Evolutionary conservation across 2,113 vertebrate species (phyloP).

Genomic region (Meriones unguiculatus): DNA sequence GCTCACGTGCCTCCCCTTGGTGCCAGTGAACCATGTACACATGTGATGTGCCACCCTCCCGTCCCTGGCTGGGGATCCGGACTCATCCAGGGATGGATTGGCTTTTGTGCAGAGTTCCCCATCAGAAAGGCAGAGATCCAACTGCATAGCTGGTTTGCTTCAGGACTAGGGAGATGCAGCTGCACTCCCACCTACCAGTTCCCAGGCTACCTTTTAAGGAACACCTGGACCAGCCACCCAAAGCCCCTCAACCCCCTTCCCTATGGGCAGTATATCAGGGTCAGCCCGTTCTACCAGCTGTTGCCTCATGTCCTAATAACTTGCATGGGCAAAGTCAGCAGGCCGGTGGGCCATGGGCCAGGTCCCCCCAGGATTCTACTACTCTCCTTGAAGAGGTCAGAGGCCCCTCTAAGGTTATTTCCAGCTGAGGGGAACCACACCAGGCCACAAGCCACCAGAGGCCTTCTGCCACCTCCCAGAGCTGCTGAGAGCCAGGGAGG

Average conservation of each 20-base stretch:
- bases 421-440: constrained; percentile 52
- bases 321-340: constrained; percentile 10
- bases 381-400: constrained; percentile 30
- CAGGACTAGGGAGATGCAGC: constrained; percentile 1
- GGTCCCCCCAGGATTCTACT: background rate
- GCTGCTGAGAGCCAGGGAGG: constrained; percentile 32
- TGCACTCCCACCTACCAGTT: background rate
- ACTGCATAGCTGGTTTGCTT: background rate
- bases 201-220: background rate
- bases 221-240: constrained; percentile 52
- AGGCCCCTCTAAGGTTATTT: background rate
- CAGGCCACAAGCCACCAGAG: constrained; percentile 72
- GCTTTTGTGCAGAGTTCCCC: background rate
- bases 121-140: constrained; percentile 24
- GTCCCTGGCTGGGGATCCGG: background rate
- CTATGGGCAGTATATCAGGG: background rate
- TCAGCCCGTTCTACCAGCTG: background rate
- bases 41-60: background rate
- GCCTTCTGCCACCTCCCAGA: constrained; percentile 70
- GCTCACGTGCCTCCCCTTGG: background rate
- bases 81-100: background rate
- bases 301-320: constrained; percentile 11
- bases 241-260: constrained; percentile 26
- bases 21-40: background rate
- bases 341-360: background rate